Percentiles rank a stretch among this genome's conserved stretches.
Conservation (phyloP, 1,140 invertebrate species). For the Bombus ignitus region DNA sequence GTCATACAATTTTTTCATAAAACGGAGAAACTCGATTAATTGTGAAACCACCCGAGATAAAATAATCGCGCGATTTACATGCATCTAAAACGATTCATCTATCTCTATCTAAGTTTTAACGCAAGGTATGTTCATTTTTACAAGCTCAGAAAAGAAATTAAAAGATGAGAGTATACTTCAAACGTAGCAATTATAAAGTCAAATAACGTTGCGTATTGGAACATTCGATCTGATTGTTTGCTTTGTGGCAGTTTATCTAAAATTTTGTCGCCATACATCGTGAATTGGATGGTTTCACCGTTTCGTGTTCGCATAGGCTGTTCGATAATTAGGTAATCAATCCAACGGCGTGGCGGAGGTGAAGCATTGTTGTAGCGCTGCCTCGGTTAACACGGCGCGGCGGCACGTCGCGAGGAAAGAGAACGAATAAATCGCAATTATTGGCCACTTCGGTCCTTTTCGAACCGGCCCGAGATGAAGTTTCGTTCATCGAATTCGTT, state of each 20-base stretch:
- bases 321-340: constrained; percentile 47
- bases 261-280: background rate
- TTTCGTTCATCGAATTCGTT: constrained; percentile 63
- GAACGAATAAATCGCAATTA: constrained; percentile 58
- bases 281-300: background rate
- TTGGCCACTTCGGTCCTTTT: constrained; percentile 57
- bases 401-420: constrained; percentile 15
- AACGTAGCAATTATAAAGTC: no score
- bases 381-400: constrained; percentile 32
- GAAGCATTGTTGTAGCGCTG: constrained; percentile 17
- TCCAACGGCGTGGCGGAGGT: constrained; percentile 1
- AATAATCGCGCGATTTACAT: no score
- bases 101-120: no score
- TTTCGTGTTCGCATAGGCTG: background rate
- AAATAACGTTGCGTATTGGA: no score
- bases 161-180: no score
- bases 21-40: no score
- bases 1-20: no score
- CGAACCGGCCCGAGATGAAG: constrained; percentile 31
- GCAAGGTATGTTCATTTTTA: no score
- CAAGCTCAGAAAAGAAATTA: no score
- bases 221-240: background rate
- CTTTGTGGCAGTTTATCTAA: no score
- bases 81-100: no score
- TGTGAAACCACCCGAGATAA: no score